Evolutionary conservation across 2,797 vertebrate genomes (phyloP).

Genomic region (Chaetodon trifasciatus): DNA sequence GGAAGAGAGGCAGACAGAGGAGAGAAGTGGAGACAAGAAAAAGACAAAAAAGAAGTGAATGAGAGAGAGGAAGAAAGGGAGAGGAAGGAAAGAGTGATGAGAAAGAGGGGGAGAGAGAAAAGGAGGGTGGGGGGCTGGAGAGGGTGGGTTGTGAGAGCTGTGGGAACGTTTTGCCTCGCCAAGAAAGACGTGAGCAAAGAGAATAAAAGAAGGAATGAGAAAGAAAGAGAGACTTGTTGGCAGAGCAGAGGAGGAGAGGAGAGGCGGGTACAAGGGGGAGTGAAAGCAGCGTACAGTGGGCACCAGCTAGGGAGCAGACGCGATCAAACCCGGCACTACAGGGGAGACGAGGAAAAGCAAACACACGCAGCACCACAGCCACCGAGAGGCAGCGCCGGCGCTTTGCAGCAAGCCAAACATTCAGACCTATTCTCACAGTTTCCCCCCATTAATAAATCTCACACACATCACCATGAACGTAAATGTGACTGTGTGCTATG

Average conservation of each 20-base stretch:
- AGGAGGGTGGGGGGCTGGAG: background rate
- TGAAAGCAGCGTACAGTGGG: conserved; percentile 59
- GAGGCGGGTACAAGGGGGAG: conserved; percentile 36
- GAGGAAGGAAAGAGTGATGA: conserved; percentile 28
- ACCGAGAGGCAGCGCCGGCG: conserved; percentile 14
- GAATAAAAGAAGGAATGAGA: conserved; percentile 82
- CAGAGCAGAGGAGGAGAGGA: conserved; percentile 72
- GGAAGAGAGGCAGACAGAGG: conserved; percentile 36
- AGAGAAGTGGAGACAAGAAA: conserved; percentile 55
- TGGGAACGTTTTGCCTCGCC: conserved; percentile 84
- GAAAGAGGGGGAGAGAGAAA: conserved; percentile 30
- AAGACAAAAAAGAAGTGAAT: conserved; percentile 53
- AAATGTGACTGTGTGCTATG: background rate
- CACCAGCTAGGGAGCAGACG: conserved; percentile 68
- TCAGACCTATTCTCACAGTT: conserved; percentile 19
- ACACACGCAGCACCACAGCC: conserved; percentile 50
- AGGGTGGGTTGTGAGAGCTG: conserved; percentile 78
- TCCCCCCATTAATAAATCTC: conserved; percentile 25
- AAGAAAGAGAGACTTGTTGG: conserved; percentile 85
- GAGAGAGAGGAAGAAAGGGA: conserved; percentile 44
- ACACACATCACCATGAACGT: background rate
- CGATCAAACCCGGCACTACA: conserved; percentile 58
- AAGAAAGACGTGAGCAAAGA: conserved; percentile 82
- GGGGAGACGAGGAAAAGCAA: conserved; percentile 58
- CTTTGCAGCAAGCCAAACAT: conserved; percentile 19